Base-by-base conservation (phyloP, 2,888 invertebrate species). In the Epistrophe grossulariae region DNA sequence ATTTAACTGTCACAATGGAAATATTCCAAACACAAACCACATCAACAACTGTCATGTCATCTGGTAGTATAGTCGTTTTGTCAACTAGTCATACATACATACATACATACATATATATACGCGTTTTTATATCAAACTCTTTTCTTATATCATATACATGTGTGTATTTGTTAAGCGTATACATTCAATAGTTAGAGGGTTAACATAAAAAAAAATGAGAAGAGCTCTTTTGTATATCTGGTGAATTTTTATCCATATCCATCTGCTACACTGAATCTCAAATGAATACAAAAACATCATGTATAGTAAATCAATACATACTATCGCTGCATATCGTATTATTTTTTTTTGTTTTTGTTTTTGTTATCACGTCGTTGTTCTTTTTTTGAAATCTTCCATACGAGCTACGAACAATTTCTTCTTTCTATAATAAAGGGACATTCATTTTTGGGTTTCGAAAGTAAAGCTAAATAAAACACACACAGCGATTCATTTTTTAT, bases 271-370 rank as follows among this genome's bases (percentile, higher is more conserved):
- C 73, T 38, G 66, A 66, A 72, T 79, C 82, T 38, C 62, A 77
- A 45, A 77, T 38, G 52, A 62, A 70, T 55, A 24, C 35, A 4
- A 35, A 35, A 31, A 55, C 62, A 79, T 64, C 71, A 73, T 60
- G 78, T 73, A 79, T 83, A 78, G 73, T 83, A 83, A 83, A 83
- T 83, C 83, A 83, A 73, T 83, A 83, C 64, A 78, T 43, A 60
- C 78, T 83, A 78, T 83, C 83, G 68, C 19, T 83, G 83, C 78
- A 83, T 83, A 43, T 43, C 13, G 40, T 40, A 66, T 15, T 43
- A 4, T 5, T 15, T 15, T 5, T n/a, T 45, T 78, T 72, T 76
- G 64, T 62, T 62, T 4, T 50, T 48, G 48, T 50, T 50, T 35
- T 68, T 50, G 17, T 8, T 50, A 28, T 50, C 35, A 17, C 7